Evolutionary conservation across 35 echinoderm and acorn worm species (phyloP).

Genomic region (Apostichopus californicus): DNA sequence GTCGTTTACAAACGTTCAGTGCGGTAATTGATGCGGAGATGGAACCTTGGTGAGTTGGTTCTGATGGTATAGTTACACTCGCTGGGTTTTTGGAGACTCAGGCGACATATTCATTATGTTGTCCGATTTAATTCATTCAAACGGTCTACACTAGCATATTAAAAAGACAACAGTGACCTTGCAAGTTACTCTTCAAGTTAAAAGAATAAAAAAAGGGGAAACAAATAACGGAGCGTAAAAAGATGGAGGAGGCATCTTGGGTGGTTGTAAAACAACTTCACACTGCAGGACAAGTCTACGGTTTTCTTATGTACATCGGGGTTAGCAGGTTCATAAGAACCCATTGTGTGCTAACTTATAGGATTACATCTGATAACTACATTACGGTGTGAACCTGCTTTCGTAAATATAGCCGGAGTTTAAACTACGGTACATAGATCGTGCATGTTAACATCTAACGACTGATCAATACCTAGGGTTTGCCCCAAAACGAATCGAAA

Average conservation of each 20-base stretch:
- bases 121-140: neutral
- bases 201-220: neutral
- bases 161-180: neutral
- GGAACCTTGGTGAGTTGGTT: conserved; percentile 25
- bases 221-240: neutral
- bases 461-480: too few relatives aligned
- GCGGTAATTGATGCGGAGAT: neutral
- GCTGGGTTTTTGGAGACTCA: conserved; percentile 27
- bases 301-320: too few relatives aligned
- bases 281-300: too few relatives aligned
- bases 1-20: neutral
- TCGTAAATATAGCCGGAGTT: too few relatives aligned
- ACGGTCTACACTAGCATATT: neutral
- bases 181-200: neutral
- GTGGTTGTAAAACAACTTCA: conserved; percentile 1
- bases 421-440: too few relatives aligned
- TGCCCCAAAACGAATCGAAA: too few relatives aligned
- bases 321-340: too few relatives aligned
- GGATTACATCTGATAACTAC: too few relatives aligned
- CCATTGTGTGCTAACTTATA: too few relatives aligned
- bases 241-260: conserved; percentile 7
- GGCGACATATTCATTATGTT: conserved; percentile 44
- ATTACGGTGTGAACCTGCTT: too few relatives aligned
- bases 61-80: neutral
- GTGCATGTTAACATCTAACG: too few relatives aligned